phyloP scores from a whole-genome alignment of 2,888 invertebrate species.

The Scrobipalpa atriplicella region DNA sequence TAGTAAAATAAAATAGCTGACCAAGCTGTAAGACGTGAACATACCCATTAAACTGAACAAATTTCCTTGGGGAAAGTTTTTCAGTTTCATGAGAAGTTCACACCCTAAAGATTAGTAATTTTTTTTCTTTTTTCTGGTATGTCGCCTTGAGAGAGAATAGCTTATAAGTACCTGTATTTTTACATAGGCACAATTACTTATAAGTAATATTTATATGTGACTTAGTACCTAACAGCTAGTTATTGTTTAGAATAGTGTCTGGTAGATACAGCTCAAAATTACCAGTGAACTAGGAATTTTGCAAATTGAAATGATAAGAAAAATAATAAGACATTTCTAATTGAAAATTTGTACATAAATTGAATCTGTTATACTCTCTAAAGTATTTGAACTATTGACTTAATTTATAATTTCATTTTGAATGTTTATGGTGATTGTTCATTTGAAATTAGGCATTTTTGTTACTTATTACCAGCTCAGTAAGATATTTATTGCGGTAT shows the following conservation, averaged over 20 bases:
- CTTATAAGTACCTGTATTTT: constrained; percentile 27
- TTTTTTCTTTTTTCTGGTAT: too few relatives aligned
- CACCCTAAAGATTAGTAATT: too few relatives aligned
- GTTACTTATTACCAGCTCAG: constrained; percentile 34
- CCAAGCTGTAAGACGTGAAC: too few relatives aligned
- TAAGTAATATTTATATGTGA: constrained; percentile 44
- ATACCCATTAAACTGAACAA: too few relatives aligned
- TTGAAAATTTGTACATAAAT: constrained; percentile 16
- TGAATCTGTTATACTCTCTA: not conserved
- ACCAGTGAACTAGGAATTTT: constrained; percentile 5
- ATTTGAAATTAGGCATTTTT: constrained; percentile 35
- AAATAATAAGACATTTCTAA: not conserved
- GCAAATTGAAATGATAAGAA: not conserved
- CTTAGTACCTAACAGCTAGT: constrained; percentile 37
- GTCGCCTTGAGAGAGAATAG: not conserved
- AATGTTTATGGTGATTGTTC: constrained; percentile 12
- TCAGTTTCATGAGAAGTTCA: too few relatives aligned
- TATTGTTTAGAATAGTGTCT: constrained; percentile 35
- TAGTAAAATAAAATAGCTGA: too few relatives aligned
- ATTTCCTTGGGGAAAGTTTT: too few relatives aligned
- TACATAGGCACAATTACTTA: constrained; percentile 43
- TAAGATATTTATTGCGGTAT: constrained; percentile 31
- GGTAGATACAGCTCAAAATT: constrained; percentile 40
- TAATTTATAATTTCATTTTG: constrained; percentile 2
- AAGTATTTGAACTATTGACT: constrained; percentile 10